Evolutionary conservation across 2,797 vertebrate species (phyloP).

Genomic region (Remorina albescens): DNA sequence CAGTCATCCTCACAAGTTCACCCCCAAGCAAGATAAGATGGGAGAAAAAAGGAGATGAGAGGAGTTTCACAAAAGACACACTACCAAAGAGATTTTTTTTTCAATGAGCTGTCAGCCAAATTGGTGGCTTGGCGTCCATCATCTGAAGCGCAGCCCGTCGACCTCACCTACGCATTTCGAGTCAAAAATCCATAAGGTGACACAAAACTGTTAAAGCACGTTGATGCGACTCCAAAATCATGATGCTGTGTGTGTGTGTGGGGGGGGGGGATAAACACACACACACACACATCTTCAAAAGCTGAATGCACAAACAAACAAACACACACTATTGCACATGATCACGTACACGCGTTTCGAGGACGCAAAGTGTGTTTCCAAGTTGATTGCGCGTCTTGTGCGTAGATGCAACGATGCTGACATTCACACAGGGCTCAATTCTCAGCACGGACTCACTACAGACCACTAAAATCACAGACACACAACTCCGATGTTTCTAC

Average conservation of each 20-base stretch:
- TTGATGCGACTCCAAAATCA: constrained; percentile 67
- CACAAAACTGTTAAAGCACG: constrained; percentile 78
- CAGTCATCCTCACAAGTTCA: constrained; percentile 54
- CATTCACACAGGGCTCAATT: background rate
- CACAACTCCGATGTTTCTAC: background rate
- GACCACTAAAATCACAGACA: constrained; percentile 3
- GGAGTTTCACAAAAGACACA: constrained; percentile 48
- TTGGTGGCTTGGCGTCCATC: constrained; percentile 66
- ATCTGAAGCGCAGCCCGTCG: constrained; percentile 68
- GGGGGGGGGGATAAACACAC: constrained; percentile 13
- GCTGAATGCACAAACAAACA: background rate
- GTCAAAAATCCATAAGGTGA: constrained; percentile 81
- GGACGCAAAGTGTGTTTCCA: constrained; percentile 28
- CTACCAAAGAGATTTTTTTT: constrained; percentile 37
- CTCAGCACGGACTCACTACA: background rate
- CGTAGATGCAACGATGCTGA: background rate
- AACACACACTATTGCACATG: background rate
- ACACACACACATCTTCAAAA: background rate
- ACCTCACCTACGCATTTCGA: constrained; percentile 78
- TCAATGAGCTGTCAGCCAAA: constrained; percentile 64
- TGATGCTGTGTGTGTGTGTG: constrained; percentile 29
- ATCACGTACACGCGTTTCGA: constrained; percentile 3
- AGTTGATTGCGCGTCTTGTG: constrained; percentile 29
- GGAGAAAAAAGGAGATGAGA: constrained; percentile 50
- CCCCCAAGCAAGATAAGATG: constrained; percentile 60